Base-by-base conservation (phyloP, 2,113 vertebrate genomes). In the Silurus glanis region DNA sequence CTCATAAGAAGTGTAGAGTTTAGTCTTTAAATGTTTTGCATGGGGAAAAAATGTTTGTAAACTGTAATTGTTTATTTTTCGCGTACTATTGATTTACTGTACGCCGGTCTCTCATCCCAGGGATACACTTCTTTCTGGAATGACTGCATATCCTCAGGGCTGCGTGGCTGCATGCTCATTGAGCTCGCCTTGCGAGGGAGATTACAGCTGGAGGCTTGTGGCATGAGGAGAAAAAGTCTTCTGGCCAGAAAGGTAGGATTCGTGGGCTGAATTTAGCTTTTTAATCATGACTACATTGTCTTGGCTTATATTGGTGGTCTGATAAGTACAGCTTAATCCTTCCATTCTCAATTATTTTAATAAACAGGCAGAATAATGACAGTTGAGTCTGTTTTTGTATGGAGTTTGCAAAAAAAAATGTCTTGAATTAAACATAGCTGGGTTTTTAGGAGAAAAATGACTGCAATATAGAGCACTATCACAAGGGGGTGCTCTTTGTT, bases 41-140 rank as follows among this genome's bases (percentile, higher is more conserved):
- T 23, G 71, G 55, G 55, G 55, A 51, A 23, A 23, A 51, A 51
- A 12, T 0, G 47, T 72, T 72, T 49, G 9, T 72, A 49, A 72
- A 72, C 72, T n/a, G n/a, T 53, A 75, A 47, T 9, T 9, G 47
- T 53, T 75, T 51, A 53, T 75, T 23, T 53, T 21, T 10, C 72
- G 9, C 2, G 2, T 6, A 61, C 19, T 23, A 17, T 7, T 59
- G 56, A 47, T 80, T 61, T 45, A 61, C 45, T 58, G 13, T 37
- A 37, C 47, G 13, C n/a, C 2, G 2, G 86, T 80, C 75, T 78
- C 16, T 28, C 72, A 25, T 23, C 7, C 6, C 89, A 99, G 98
- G 98, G 98, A 90, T 99, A 99, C 92, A 99, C 98, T 12, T 99
- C 98, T 0, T 99, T 99, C 94, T 99, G 98, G 98, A 99, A 99